A percentile compares a stretch with the other conserved stretches of the same genome.
Evolutionary conservation across 1,140 invertebrate species (phyloP).

Genomic region (Geopemphigus sp.): DNA sequence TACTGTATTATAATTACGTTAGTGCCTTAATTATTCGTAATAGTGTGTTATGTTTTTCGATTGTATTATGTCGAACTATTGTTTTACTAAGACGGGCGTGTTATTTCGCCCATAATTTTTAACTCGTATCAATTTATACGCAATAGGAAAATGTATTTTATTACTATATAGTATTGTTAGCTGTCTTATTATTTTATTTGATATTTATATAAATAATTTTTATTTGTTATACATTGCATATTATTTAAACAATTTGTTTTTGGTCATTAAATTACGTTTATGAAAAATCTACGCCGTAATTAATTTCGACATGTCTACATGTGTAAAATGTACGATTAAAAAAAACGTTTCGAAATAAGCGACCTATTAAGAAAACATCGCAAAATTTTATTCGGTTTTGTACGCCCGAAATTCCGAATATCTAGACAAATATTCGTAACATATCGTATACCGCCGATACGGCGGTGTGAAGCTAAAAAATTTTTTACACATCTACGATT

Average conservation of each 20-base stretch:
- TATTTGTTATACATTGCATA: constrained; percentile 19
- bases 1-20: neutral
- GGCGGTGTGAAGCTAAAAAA: no score
- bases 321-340: no score
- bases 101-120: neutral
- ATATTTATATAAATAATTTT: neutral
- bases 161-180: constrained; percentile 4
- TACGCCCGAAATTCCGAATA: no score
- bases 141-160: neutral
- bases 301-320: no score
- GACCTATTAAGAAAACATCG: no score
- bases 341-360: no score
- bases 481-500: no score
- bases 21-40: constrained; percentile 11
- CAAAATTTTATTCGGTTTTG: no score
- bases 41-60: constrained; percentile 7
- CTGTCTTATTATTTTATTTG: neutral
- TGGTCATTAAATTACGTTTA: constrained; percentile 15
- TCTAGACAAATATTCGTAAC: no score
- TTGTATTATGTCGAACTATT: neutral
- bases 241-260: constrained; percentile 14
- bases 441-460: no score
- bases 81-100: neutral
- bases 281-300: neutral
- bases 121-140: neutral